A percentile compares a stretch with the other conserved stretches of the same genome.
These are phyloP conservation scores for Pocota personata DNA, from an alignment of 2,888 invertebrate genomes.

Conservation along the genomic window DNA sequence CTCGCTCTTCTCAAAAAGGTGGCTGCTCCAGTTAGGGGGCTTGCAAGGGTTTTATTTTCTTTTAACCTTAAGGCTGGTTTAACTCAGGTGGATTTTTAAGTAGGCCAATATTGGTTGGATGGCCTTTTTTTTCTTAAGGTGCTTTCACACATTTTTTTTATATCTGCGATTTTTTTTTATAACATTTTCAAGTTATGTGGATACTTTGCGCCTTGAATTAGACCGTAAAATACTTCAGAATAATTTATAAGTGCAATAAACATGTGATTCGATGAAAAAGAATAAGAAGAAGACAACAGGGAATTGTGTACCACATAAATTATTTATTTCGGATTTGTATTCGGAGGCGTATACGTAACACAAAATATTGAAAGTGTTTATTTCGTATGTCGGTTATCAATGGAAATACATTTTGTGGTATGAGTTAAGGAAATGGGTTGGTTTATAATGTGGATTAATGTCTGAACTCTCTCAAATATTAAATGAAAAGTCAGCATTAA, in stretches of 20 bases:
- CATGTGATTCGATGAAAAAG: constrained; percentile 1
- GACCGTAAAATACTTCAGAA: constrained; percentile 2
- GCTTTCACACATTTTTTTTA: background rate
- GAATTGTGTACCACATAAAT: constrained; percentile 6
- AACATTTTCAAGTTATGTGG: background rate
- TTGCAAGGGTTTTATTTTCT: background rate
- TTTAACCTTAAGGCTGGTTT: background rate
- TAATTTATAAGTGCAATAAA: constrained; percentile 12
- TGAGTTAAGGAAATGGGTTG: background rate
- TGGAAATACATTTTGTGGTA: background rate
- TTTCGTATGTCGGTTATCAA: background rate
- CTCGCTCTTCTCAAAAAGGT: background rate
- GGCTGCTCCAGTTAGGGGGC: constrained; percentile 4
- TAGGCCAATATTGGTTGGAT: constrained; percentile 37
- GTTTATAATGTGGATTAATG: background rate
- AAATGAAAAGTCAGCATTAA: too few relatives aligned
- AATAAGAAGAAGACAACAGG: background rate
- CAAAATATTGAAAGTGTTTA: background rate
- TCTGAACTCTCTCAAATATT: background rate
- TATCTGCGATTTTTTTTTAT: background rate
- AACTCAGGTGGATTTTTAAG: constrained; percentile 23
- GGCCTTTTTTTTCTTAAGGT: background rate
- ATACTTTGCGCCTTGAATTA: background rate
- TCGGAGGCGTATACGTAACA: constrained; percentile 62
- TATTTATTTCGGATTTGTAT: background rate